Conservation (phyloP, 1,140 invertebrate species). For the Druon quercuslanigerum region DNA sequence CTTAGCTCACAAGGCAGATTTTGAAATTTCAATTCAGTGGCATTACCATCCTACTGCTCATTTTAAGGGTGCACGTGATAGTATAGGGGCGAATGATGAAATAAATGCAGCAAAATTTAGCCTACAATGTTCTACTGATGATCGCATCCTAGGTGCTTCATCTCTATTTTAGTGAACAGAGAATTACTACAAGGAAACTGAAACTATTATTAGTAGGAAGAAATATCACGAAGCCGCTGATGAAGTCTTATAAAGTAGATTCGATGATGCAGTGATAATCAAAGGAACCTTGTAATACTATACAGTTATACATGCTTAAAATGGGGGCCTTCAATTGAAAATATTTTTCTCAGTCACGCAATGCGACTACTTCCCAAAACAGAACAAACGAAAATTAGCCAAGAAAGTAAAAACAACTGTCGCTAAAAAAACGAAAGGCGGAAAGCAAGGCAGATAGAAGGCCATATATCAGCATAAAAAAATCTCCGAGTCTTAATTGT, state of each 20-base stretch:
- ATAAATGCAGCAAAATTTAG: slow-evolving; percentile 29
- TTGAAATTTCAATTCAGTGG: slow-evolving; percentile 58
- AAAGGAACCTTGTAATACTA: slow-evolving; percentile 40
- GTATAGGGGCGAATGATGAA: slow-evolving; percentile 13
- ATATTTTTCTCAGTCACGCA: not conserved
- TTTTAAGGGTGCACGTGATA: too few species aligned
- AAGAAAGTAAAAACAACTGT: too few species aligned
- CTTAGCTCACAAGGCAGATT: slow-evolving; percentile 40
- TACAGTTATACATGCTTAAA: slow-evolving; percentile 35
- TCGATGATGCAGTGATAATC: slow-evolving; percentile 37
- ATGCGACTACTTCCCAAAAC: not conserved
- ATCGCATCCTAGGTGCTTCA: too few species aligned
- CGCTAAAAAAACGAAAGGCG: too few species aligned
- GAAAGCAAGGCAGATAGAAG: too few species aligned
- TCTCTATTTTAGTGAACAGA: slow-evolving; percentile 33
- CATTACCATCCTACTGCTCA: too few species aligned
- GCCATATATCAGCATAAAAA: too few species aligned
- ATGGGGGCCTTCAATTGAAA: not conserved
- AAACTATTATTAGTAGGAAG: slow-evolving; percentile 33
- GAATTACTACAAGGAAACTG: slow-evolving; percentile 39
- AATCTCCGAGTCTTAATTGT: too few species aligned
- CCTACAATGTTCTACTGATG: too few species aligned
- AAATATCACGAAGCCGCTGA: slow-evolving; percentile 31
- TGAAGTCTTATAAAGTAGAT: slow-evolving; percentile 41
- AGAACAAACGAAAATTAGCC: not conserved